phyloP scores from a whole-genome alignment of 1,140 invertebrate genomes.

The Brachionus plicatilis region DNA sequence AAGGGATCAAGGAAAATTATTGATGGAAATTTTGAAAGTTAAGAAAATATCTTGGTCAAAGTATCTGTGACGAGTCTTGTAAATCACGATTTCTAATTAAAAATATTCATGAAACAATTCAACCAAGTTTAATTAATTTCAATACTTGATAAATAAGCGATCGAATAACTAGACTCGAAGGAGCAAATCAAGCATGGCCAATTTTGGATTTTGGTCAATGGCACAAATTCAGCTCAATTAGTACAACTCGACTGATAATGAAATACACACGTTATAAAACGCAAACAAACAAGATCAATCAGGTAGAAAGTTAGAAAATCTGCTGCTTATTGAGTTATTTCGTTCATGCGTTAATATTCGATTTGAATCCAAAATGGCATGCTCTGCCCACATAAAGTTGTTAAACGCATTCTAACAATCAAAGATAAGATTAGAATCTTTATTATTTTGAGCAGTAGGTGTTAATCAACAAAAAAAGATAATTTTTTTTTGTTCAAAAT shows the following conservation, averaged over 20 bases:
- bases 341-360: slow-evolving; percentile 24
- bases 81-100: slow-evolving; percentile 20
- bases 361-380: not conserved
- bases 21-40: not conserved
- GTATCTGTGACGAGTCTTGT: slow-evolving; percentile 31
- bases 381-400: slow-evolving; percentile 3
- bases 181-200: slow-evolving; percentile 16
- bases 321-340: slow-evolving; percentile 16
- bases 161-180: not conserved
- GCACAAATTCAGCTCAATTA: slow-evolving; percentile 11
- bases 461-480: slow-evolving; percentile 6
- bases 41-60: slow-evolving; percentile 31
- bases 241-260: slow-evolving; percentile 13
- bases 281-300: slow-evolving; percentile 1
- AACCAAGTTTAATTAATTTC: slow-evolving; percentile 32
- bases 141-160: not conserved
- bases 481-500: not conserved
- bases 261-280: slow-evolving; percentile 21
- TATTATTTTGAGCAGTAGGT: slow-evolving; percentile 26
- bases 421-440: slow-evolving; percentile 35
- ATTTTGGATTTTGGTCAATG: not conserved
- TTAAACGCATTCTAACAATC: not conserved
- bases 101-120: slow-evolving; percentile 34
- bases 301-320: slow-evolving; percentile 33
- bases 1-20: slow-evolving; percentile 13